Evolutionary conservation across 2,888 invertebrate genomes (phyloP), one percentile per base, ranked within the genome.

Genomic region (Rhogogaster chlorosoma): DNA sequence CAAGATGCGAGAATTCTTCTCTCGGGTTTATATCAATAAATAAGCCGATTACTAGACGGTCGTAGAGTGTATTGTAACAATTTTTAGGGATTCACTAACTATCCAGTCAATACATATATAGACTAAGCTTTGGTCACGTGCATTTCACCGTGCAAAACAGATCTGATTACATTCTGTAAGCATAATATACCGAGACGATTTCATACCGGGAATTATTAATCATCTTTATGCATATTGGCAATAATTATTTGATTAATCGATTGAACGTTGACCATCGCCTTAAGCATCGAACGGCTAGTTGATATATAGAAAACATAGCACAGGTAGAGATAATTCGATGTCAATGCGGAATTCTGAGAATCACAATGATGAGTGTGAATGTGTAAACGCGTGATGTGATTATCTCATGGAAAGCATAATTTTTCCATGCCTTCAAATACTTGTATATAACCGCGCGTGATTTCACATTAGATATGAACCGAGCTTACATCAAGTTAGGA

Each of bases 71-170:
- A 67, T 15, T 45, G 15, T 67, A 32, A 36, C 67, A 32, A 67
- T 67, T 67, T 67, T 67, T 67, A 71, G 38, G 38, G 36, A 71
- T 71, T 71, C 70, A n/a, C 70, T 71, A 71, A 38, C 32, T n/a
- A 38, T n/a, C 38, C 29, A 10, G 38, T 71, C 18, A 71, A 71
- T 36, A 38, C 38, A 36, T 5, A 38, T 22, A 36, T 5, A n/a
- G 6, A 32, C 70, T 36, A 38, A 42, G 42, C 42, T 73, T 18
- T 67, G 29, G 32, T 26, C 67, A 67, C 32, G 67, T 18, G 26
- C 29, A 29, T 67, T 26, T 12, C 29, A 67, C 61, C 67, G 29
- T 32, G 67, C 26, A 67, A 32, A 67, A 67, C 32, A 32, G 67
- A 67, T 67, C 29, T 67, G 26, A 67, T 67, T 67, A 67, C 29